Conservation (phyloP, 2,113 vertebrate species). For the Nannobrachium achirus region DNA sequence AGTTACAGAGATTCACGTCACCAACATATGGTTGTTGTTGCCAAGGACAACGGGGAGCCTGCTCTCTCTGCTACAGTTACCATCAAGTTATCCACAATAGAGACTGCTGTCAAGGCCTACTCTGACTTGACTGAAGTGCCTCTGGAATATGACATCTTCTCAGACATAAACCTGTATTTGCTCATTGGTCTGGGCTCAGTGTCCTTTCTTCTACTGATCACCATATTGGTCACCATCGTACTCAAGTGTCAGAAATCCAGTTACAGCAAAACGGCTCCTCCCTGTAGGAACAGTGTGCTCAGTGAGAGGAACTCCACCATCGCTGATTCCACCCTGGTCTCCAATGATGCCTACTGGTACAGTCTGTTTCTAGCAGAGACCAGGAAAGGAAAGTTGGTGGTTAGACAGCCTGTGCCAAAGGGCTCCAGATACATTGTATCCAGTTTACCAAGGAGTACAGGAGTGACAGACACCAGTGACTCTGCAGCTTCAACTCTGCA, state of each 20-base stretch:
- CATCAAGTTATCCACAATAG: slow-evolving; percentile 64
- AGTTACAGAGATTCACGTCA: slow-evolving; percentile 73
- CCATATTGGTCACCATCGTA: slow-evolving; percentile 70
- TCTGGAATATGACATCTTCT: slow-evolving; percentile 64
- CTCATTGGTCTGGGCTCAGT: slow-evolving; percentile 77
- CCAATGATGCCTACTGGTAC: slow-evolving; percentile 63
- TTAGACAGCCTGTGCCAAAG: slow-evolving; percentile 55
- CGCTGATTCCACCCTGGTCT: slow-evolving; percentile 55
- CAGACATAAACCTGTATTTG: slow-evolving; percentile 57
- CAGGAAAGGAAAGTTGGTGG: slow-evolving; percentile 52
- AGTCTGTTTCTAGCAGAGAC: slow-evolving; percentile 57
- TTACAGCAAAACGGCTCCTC: slow-evolving; percentile 45
- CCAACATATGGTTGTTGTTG: slow-evolving; percentile 77
- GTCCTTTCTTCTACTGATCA: slow-evolving; percentile 77
- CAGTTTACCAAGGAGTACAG: slow-evolving; percentile 64
- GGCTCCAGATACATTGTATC: slow-evolving; percentile 65
- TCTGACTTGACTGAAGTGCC: slow-evolving; percentile 76
- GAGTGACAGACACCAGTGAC: slow-evolving; percentile 63
- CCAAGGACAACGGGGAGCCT: slow-evolving; percentile 77
- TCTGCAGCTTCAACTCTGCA: slow-evolving; percentile 66
- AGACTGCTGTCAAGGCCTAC: slow-evolving; percentile 51
- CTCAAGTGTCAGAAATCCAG: slow-evolving; percentile 65
- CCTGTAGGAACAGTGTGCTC: slow-evolving; percentile 57
- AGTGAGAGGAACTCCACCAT: slow-evolving; percentile 58
- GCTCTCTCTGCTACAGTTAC: slow-evolving; percentile 80